Evolutionary conservation across 2,888 invertebrate species (phyloP), one percentile per base, ranked within the genome.

Genomic region (Epistrophella euchroma): DNA sequence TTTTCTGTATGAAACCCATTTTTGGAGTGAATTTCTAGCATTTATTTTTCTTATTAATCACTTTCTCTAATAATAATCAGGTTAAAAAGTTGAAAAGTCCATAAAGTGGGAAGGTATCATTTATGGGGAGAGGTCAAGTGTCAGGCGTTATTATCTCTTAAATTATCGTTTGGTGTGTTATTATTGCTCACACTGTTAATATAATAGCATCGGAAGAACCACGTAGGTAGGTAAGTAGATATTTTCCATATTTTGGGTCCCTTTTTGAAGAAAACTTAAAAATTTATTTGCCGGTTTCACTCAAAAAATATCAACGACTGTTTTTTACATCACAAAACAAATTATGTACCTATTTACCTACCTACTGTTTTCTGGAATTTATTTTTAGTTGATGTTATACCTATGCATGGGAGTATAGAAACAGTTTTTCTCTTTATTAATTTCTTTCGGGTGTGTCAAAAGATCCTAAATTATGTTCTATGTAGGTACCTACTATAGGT

Each of bases 101-200:
- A 37, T 37, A 40, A 37, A 60, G 22, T 9, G 7, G 25, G 4
- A 9, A 7, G 25, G 4, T 15, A 7, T 4, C 22, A 43, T 45
- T 62, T 62, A 28, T 40, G 35, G 28, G 25, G 2, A 32, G 43
- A 62, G 43, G 62, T 62, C 62, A 62, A 62, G 17, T 45, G 62
- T 22, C 43, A 43, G 43, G 25, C 28, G 6, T 56, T 32, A 17
- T 17, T n/a, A 56, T 43, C 43, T 62, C 11, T n/a, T 11, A 43
- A 43, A 28, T n/a, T n/a, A 40, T 43, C 0, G 37, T 43, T 4
- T 40, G 28, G 28, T 62, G 43, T 22, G 25, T 25, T 43, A 28
- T 60, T 22, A 22, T 1, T 15, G 22, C 22, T 62, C 22, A 43
- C 25, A 19, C 9, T n/a, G 40, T 62, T 62, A 45, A 43, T 28